These are phyloP conservation scores for Amphiduros pacificus DNA, from an alignment of 2,888 invertebrate genomes.

Conservation along the genomic window DNA sequence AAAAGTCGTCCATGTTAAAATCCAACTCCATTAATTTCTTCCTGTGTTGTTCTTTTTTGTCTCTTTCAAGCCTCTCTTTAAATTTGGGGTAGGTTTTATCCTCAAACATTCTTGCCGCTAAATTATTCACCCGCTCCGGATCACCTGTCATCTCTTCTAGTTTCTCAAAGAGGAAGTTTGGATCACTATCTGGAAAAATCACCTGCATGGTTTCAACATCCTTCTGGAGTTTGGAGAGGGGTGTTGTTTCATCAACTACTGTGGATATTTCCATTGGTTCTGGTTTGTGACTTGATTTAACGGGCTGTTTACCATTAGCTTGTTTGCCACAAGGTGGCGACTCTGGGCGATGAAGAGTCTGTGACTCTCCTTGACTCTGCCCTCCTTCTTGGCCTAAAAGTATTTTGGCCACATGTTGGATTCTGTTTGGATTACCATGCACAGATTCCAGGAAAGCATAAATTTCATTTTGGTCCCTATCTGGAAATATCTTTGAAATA, in stretches of 20 bases:
- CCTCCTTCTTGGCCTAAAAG: not conserved
- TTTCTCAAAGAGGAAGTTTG: slow-evolving; percentile 44
- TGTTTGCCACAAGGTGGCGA: not conserved
- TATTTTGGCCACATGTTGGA: not conserved
- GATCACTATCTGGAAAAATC: slow-evolving; percentile 53
- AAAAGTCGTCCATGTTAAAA: not conserved
- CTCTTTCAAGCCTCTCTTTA: slow-evolving; percentile 37
- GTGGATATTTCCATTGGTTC: too few relatives aligned
- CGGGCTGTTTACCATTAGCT: not conserved
- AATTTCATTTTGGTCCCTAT: slow-evolving; percentile 46
- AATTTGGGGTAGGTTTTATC: slow-evolving; percentile 42
- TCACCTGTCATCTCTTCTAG: slow-evolving; percentile 34
- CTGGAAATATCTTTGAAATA: slow-evolving; percentile 44
- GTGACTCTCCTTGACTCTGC: not conserved
- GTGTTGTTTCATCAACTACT: too few relatives aligned
- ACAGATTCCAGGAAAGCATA: slow-evolving; percentile 52
- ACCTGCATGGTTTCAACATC: slow-evolving; percentile 41
- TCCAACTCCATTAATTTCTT: not conserved
- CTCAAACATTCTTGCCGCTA: slow-evolving; percentile 46
- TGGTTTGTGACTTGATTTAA: not conserved
- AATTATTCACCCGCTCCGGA: slow-evolving; percentile 35
- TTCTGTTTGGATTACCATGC: slow-evolving; percentile 33
- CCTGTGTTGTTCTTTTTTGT: slow-evolving; percentile 28
- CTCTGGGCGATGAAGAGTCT: not conserved
- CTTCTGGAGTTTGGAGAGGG: too few relatives aligned